phyloP scores from a whole-genome alignment of 2,113 vertebrate genomes.

The Rhabdornis inornatus region DNA sequence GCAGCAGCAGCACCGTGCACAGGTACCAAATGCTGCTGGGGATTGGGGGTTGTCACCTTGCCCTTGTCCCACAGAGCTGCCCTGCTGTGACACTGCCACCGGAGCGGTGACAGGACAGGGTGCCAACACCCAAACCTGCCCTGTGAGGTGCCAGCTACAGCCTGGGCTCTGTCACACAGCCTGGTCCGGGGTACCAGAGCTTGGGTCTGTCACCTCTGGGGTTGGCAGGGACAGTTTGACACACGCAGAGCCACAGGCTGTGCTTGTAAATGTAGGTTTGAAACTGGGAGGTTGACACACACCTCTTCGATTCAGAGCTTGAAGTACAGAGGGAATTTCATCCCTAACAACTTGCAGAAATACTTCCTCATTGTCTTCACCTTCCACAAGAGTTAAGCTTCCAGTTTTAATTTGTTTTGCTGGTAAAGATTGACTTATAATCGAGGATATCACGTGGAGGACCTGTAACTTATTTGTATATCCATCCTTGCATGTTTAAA shows the following conservation, averaged over 20 bases:
- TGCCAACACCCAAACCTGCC: background rate
- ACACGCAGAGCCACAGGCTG: background rate
- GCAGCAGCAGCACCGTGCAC: rapidly evolving
- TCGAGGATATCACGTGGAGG: background rate
- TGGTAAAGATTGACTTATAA: background rate
- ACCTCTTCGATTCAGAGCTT: background rate
- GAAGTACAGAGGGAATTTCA: background rate
- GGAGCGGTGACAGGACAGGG: rapidly evolving
- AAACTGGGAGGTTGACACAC: background rate
- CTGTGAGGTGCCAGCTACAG: background rate
- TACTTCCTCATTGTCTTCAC: background rate
- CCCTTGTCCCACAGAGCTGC: rapidly evolving
- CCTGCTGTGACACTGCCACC: rapidly evolving
- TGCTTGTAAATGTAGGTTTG: background rate
- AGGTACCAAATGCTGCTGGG: rapidly evolving
- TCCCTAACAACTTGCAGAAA: background rate
- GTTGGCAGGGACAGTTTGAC: background rate
- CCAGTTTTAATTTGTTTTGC: background rate
- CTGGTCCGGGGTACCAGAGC: background rate
- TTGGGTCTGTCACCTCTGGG: background rate
- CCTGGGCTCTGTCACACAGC: background rate
- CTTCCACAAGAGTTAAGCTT: background rate
- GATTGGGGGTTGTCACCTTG: background rate
- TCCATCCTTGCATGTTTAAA: constrained; percentile 16
- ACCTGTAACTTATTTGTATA: background rate